Conservation (phyloP, 2,113 vertebrate species). For the western clawed frog (Xenopus tropicalis) region DNA sequence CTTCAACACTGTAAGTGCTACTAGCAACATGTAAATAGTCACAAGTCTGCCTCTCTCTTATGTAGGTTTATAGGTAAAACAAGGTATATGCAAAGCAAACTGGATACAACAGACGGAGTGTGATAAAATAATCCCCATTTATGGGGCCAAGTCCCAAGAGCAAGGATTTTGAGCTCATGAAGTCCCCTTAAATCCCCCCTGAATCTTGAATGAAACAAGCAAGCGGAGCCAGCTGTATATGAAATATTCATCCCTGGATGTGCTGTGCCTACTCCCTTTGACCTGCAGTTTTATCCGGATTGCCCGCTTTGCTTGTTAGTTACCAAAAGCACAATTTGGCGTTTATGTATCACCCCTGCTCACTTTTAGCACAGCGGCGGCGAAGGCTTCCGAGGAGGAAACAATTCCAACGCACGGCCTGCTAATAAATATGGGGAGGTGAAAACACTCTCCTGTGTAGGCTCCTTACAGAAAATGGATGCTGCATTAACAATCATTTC, state of each 20-base stretch:
- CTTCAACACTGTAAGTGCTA: no score
- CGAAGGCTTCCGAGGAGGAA: not conserved
- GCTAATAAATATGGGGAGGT: constrained; percentile 12
- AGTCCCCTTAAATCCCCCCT: no score
- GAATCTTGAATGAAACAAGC: not conserved
- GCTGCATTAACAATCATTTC: constrained; percentile 49
- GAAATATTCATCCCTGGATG: constrained; percentile 23
- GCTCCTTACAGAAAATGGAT: constrained; percentile 50
- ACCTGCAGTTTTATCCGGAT: constrained; percentile 16
- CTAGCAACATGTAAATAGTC: no score
- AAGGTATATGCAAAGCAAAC: no score
- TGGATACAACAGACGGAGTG: no score
- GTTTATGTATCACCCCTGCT: not conserved
- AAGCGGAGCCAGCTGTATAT: not conserved
- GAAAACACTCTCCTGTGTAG: constrained; percentile 15
- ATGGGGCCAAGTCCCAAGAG: no score
- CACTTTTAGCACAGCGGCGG: not conserved
- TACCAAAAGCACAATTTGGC: not conserved
- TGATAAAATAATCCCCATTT: no score
- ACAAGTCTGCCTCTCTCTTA: no score
- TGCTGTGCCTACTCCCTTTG: constrained; percentile 8
- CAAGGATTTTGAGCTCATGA: no score
- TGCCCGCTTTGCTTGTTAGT: constrained; percentile 9
- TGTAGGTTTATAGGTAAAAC: no score
- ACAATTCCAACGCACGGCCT: constrained; percentile 33